Evolutionary conservation across 2,113 vertebrate species (phyloP), one percentile per base, ranked within the genome.

Genomic region (Antechinus flavipes): DNA sequence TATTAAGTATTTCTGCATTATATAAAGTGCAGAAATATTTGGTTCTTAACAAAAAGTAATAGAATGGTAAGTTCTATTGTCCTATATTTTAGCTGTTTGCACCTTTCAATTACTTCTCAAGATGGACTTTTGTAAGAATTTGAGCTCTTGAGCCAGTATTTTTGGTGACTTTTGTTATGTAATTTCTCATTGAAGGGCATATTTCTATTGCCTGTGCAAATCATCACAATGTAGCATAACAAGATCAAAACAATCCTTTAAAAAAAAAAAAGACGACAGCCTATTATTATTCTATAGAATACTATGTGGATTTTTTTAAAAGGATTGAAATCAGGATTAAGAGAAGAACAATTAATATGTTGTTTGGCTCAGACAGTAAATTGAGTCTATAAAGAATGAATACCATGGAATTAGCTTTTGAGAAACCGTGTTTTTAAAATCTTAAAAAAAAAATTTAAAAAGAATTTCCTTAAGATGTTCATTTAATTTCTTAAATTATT

Each of bases 381-480:
- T 0, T 9, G 50, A n/a, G 35, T 35, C 23, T 92, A 11, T 54
- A 16, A 46, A 84, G 61, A 35, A 94, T 26, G 3, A 90, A 47
- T n/a, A 8, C 22, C 16, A 3, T 2, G 9, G 2, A 76, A 14
- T 27, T 46, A 1, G 0, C 14, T 19, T 2, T 42, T 23, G 4
- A 9, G 24, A 25, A 12, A 0, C 16, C 24, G 0, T 3, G 24
- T 2, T 58, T n/a, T 35, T 2, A 0, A 46, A 1, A 2, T 30
- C 11, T 1, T 16, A 7, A 8, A 35, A 25, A 25, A 42, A 12
- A 0, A 0, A 2, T 35, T 3, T 53, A 46, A 19, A 3, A 0
- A 2, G 10, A 89, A 0, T 46, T 3, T 91, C 35, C 91, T 76
- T 46, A 24, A 61, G 91, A 35, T 16, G 49, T 89, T 22, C 6